Evolutionary conservation across 2,888 invertebrate species (phyloP), one percentile per base, ranked within the genome.

Genomic region (Cataglyphis albicans): DNA sequence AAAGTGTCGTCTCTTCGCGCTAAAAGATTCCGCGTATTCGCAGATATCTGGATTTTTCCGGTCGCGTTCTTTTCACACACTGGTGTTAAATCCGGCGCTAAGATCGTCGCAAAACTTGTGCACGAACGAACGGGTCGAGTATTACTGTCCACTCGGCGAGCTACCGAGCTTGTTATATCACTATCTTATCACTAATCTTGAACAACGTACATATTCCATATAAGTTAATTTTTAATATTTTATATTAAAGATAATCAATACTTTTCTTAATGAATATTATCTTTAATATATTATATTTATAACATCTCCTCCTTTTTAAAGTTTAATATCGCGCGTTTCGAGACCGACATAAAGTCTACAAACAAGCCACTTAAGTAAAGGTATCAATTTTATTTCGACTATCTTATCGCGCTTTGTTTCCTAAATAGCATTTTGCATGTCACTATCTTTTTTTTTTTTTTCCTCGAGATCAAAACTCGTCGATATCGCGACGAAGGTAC

Each of bases 171-270:
- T 59, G 32, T 65, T 81, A 57, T 84, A 63, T 82, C 41, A 7
- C 67, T 75, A 76, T 73, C 78, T 89, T 89, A 89, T 89, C 89
- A 63, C 38, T 72, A 15, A 32, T 38, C 57, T 73, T 21, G 61
- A 48, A 25, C 52, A 63, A 38, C 38, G 25, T 18, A 35, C 6
- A 18, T 18, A 38, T 65, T 12, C 18, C 35, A 35, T 72, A 68
- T 48, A 6, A 52, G 25, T 29, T 29, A 29, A 29, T 29, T 29
- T 25, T 25, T 25, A 25, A 25, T 25, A 25, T 1, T 25, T 25
- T 25, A 25, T 25, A 25, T 25, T 25, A 25, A 25, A 25, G 25
- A 25, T 25, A 25, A 25, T 25, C 25, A 25, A 25, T 25, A 25
- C 25, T 25, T 25, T 25, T 25, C 25, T 25, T 25, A 25, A 25